A percentile compares a stretch with the other conserved stretches of the same genome.
These are phyloP conservation scores for Philypnodon macrostomus DNA, from an alignment of 2,797 vertebrate species.

Conservation along the genomic window DNA sequence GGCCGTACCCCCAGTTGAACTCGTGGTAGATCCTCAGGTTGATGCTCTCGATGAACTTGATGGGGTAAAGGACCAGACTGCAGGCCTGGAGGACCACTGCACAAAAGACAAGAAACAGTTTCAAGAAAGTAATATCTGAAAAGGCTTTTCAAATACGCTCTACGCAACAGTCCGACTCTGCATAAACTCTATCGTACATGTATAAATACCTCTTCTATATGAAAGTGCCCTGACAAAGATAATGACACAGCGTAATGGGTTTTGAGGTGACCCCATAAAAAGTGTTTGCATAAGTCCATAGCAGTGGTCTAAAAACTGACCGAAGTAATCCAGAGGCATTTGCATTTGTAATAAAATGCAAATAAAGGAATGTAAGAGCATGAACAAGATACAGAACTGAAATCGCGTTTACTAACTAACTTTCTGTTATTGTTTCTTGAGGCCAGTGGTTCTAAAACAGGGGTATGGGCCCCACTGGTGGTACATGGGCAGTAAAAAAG, in stretches of 20 bases:
- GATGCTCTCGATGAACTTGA: slow-evolving; percentile 98
- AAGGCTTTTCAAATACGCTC: neutral
- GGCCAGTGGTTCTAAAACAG: too few species aligned
- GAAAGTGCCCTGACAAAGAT: neutral
- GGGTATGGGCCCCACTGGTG: too few species aligned
- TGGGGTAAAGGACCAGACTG: slow-evolving; percentile 95
- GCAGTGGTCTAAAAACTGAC: too few species aligned
- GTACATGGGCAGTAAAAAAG: too few species aligned
- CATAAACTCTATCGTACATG: neutral
- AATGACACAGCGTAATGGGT: neutral
- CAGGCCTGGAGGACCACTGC: slow-evolving; percentile 96
- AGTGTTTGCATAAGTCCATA: too few species aligned
- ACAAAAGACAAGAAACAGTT: slow-evolving; percentile 3
- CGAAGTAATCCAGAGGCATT: too few species aligned
- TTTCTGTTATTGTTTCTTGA: too few species aligned
- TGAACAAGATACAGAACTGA: too few species aligned
- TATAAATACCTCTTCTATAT: neutral
- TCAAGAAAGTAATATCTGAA: neutral
- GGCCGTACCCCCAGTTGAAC: slow-evolving; percentile 99
- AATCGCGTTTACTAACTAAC: too few species aligned
- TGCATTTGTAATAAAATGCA: too few species aligned
- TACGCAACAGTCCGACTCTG: neutral
- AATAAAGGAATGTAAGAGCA: too few species aligned
- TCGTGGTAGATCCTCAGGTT: slow-evolving; percentile 98
- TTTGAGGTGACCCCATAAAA: too few species aligned